These are phyloP conservation scores for Microctenopoma steveboyesi DNA, from an alignment of 2,797 vertebrate species.

Conservation along the genomic window DNA sequence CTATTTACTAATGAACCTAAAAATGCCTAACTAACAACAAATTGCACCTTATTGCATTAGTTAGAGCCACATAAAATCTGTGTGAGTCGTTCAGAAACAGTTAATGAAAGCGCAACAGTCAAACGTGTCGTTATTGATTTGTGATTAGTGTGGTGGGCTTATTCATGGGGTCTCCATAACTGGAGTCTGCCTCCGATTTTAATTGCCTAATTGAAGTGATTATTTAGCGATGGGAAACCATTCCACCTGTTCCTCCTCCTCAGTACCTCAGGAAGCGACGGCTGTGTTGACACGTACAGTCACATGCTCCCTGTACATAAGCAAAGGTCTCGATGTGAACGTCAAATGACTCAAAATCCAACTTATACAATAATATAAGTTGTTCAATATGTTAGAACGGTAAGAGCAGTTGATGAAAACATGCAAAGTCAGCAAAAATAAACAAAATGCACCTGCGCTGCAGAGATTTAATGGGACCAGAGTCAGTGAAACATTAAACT, in stretches of 20 bases:
- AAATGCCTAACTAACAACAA: constrained; percentile 52
- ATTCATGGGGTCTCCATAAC: constrained; percentile 81
- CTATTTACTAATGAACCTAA: constrained; percentile 69
- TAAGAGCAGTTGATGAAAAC: too few species aligned
- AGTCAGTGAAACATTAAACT: too few species aligned
- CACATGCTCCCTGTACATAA: not conserved
- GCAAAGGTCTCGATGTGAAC: too few species aligned
- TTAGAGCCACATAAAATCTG: constrained; percentile 61
- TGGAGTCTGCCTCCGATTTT: constrained; percentile 77
- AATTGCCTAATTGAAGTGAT: constrained; percentile 83
- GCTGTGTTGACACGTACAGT: not conserved
- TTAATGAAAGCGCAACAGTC: constrained; percentile 69
- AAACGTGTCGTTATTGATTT: constrained; percentile 77
- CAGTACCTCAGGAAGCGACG: constrained; percentile 48
- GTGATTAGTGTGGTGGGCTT: constrained; percentile 75
- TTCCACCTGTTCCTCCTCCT: constrained; percentile 74
- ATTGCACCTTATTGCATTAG: constrained; percentile 61
- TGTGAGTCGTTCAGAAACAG: constrained; percentile 61
- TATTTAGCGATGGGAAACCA: constrained; percentile 83
- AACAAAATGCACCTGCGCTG: too few species aligned
- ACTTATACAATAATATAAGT: too few species aligned
- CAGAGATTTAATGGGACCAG: too few species aligned
- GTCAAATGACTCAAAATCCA: too few species aligned
- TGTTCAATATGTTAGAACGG: too few species aligned
- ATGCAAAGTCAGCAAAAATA: too few species aligned